These are phyloP conservation scores for Mustela lutreola DNA, from an alignment of 2,113 vertebrate species.

Conservation along the genomic window DNA sequence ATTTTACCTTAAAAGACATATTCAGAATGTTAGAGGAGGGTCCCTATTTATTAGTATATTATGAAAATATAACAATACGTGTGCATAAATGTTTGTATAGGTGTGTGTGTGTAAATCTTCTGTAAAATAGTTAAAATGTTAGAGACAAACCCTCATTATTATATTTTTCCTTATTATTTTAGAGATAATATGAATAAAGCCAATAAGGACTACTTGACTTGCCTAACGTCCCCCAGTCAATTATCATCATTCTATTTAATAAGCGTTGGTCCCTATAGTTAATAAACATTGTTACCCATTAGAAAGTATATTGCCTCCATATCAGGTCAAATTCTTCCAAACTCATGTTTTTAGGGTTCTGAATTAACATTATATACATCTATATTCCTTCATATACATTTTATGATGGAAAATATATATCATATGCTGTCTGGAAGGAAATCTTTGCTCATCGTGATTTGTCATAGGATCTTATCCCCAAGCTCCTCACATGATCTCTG, in stretches of 20 bases:
- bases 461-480: slow-evolving; percentile 50
- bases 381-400: slow-evolving; percentile 47
- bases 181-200: neutral
- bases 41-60: neutral
- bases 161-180: neutral
- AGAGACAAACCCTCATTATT: neutral
- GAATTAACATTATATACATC: neutral
- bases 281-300: neutral
- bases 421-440: slow-evolving; percentile 71
- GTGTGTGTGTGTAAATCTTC: neutral
- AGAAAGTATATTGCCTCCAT: neutral
- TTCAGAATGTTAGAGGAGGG: neutral
- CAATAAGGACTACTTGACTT: neutral
- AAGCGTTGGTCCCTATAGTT: neutral
- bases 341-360: neutral
- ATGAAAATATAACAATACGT: neutral
- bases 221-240: neutral
- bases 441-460: slow-evolving; percentile 74
- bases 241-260: neutral
- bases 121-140: neutral
- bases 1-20: slow-evolving; percentile 38
- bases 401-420: slow-evolving; percentile 72
- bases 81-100: neutral
- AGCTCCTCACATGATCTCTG: neutral
- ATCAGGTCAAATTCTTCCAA: neutral